Base-by-base conservation (phyloP, 2,797 vertebrate species). In the Pangasius macronema region DNA sequence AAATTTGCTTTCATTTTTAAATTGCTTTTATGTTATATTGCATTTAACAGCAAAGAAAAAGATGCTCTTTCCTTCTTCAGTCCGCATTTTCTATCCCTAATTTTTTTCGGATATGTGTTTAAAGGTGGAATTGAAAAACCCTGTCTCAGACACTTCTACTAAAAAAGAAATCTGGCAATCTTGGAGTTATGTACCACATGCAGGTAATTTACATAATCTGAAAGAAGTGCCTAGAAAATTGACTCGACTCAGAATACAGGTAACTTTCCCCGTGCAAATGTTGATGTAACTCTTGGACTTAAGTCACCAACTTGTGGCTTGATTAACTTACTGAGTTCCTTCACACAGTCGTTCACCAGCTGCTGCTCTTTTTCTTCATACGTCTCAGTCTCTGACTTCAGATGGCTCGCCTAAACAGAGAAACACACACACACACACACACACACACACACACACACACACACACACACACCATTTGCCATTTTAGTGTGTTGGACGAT, bases 341-440 rank as follows among this genome's bases (percentile, higher is more conserved):
- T 98, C n/a, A 99, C 98, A 20, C 98, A 99, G 94, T 99, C 98
- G 3, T 96, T 98, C 88, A 99, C 98, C 89, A 99, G 96, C 89
- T 99, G 98, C 91, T 99, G 98, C 86, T 99, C 98, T 89, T 99
- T 99, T 87, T 99, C 98, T 89, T 99, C 98, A 0, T 98, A 99
- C 0, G 95, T 97, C 92, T 98, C 97, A 0, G 98, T 99, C 94
- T 99, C 98, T 0, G 98, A 97, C 95, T 99, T 97, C 89, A 99
- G 95, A 86, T 99, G 97, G 90, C 95, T 96, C 7, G 98, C 98
- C 98, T 99, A 46, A 27, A 82, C 59, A 86, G 10, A 75, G 5
- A 76, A 81, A 84, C 16, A 83, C 61, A 77, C 77, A 80, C 75
- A 84, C 18, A 46, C 7, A 79, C n/a, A 81, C 10, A 81, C 49